A percentile compares a stretch with the other conserved stretches of the same genome.
Evolutionary conservation across 2,113 vertebrate species (phyloP).

Genomic region (Aepyceros melampus): DNA sequence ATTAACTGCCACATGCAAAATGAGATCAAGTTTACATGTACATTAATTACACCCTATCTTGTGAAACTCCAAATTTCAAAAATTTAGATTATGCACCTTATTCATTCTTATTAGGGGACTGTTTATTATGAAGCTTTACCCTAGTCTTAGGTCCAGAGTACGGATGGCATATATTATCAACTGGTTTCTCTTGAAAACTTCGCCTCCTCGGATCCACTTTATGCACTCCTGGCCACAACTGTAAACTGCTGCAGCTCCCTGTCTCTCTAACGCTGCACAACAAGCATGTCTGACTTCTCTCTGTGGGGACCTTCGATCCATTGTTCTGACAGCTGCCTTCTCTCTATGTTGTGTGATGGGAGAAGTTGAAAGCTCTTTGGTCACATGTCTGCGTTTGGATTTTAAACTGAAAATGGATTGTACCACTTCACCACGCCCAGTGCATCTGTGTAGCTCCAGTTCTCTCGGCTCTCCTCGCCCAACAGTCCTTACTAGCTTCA

Average conservation of each 20-base stretch:
- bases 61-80: neutral
- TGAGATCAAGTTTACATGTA: neutral
- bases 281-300: neutral
- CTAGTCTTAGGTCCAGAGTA: neutral
- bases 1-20: neutral
- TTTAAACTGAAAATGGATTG: neutral
- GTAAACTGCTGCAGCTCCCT: neutral
- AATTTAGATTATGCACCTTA: neutral
- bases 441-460: neutral
- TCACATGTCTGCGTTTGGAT: neutral
- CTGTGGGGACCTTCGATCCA: neutral
- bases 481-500: neutral
- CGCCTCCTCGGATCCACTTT: neutral
- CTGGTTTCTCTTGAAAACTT: neutral
- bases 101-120: neutral
- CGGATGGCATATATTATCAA: neutral
- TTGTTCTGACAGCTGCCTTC: slow-evolving; percentile 39
- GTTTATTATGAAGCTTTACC: neutral
- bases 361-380: slow-evolving; percentile 28
- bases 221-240: neutral
- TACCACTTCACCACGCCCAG: neutral
- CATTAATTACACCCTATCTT: neutral
- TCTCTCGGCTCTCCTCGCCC: neutral
- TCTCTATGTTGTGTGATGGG: neutral
- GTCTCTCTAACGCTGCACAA: neutral